Conservation (phyloP, 2,888 invertebrate genomes). For the Apamea sordens region DNA sequence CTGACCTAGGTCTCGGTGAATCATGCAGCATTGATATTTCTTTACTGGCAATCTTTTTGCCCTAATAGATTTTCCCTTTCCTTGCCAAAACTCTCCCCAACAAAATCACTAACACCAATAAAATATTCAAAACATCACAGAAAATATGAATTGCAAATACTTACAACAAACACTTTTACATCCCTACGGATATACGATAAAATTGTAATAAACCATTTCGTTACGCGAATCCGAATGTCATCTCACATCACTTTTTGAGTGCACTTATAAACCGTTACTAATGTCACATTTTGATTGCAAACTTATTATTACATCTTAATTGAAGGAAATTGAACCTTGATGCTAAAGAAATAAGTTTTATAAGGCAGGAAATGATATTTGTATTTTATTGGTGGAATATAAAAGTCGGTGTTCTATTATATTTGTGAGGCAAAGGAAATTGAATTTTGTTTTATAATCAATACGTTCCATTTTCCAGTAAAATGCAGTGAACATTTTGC, state of each 20-base stretch:
- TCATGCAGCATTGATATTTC: not conserved
- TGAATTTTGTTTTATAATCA: rapidly evolving
- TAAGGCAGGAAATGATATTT: not conserved
- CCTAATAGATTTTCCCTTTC: not conserved
- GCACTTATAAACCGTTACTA: conserved; percentile 80
- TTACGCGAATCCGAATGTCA: conserved; percentile 64
- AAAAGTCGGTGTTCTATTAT: conserved; percentile 11
- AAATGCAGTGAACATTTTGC: not conserved
- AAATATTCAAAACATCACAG: conserved; percentile 45
- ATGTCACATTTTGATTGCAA: conserved; percentile 62
- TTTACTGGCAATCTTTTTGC: not conserved
- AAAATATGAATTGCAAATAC: conserved; percentile 68
- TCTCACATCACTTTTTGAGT: conserved; percentile 68
- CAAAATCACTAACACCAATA: conserved; percentile 33
- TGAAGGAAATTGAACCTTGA: conserved; percentile 57
- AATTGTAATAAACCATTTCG: conserved; percentile 60
- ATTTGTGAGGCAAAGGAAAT: not conserved
- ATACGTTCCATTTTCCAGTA: conserved; percentile 8
- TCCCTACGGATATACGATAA: conserved; percentile 50
- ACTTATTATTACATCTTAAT: not conserved
- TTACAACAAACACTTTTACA: conserved; percentile 49
- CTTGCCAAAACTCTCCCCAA: not conserved
- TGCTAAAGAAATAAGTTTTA: rapidly evolving
- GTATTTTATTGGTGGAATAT: conserved; percentile 12
- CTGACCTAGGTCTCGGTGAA: not conserved